Conservation (phyloP, 2,797 vertebrate genomes). For the Periparus ater region DNA sequence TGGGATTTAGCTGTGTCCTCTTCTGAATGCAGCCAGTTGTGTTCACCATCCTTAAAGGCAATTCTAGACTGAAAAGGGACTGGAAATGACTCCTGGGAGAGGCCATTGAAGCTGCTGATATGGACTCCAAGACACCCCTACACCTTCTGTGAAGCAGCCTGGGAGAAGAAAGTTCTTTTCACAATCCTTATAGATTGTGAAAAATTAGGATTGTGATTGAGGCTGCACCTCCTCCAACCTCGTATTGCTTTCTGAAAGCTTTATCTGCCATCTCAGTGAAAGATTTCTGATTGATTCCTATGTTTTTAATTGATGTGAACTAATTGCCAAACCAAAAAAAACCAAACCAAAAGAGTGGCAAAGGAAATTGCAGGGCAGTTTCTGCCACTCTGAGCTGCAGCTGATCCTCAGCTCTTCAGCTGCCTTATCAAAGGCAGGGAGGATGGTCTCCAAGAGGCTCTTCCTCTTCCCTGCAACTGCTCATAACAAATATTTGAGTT, state of each 20-base stretch:
- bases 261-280: neutral
- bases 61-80: neutral
- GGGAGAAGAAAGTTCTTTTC: neutral
- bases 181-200: rapidly evolving
- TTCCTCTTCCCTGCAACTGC: neutral
- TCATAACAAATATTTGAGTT: neutral
- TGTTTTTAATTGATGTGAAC: neutral
- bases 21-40: neutral
- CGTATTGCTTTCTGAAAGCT: neutral
- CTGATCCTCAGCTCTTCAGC: neutral
- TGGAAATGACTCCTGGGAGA: neutral
- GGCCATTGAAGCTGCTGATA: neutral
- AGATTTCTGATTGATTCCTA: neutral
- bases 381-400: neutral
- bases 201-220: neutral
- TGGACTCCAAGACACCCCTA: neutral
- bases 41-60: neutral
- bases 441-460: neutral
- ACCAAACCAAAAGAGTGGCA: neutral
- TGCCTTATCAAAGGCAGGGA: neutral
- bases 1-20: neutral
- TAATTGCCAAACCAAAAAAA: rapidly evolving
- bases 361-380: neutral
- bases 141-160: neutral
- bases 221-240: neutral